These are phyloP conservation scores for Upupa epops DNA, from an alignment of 2,113 vertebrate genomes.

Conservation along the genomic window DNA sequence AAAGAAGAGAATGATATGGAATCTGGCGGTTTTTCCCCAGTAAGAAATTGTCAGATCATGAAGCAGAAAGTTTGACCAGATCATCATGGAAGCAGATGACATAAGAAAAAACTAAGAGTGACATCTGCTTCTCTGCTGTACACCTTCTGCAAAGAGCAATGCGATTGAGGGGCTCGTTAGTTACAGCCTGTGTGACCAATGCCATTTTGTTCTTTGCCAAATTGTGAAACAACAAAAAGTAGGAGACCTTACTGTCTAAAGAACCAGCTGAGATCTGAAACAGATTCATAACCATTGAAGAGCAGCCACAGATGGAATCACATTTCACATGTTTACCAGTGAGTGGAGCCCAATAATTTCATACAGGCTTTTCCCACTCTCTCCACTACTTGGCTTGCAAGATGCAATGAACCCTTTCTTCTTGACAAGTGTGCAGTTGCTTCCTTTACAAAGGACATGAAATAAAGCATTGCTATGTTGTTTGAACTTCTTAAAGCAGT, in stretches of 20 bases:
- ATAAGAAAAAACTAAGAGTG: not conserved
- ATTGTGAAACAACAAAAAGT: not conserved
- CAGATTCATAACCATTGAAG: not conserved
- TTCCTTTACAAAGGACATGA: conserved; percentile 29
- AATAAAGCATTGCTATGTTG: conserved; percentile 46
- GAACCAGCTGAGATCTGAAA: not conserved
- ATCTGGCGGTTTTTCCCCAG: not conserved
- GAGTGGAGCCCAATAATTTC: conserved; percentile 18
- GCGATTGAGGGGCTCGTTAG: not conserved
- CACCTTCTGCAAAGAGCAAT: not conserved
- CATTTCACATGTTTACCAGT: not conserved
- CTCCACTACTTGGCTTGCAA: conserved; percentile 35
- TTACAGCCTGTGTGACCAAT: not conserved
- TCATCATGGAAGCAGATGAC: not conserved
- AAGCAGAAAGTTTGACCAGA: not conserved
- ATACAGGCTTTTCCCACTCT: conserved; percentile 33
- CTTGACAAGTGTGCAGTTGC: conserved; percentile 28
- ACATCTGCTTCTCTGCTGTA: not conserved
- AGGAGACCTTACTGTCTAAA: not conserved
- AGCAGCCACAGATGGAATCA: not conserved
- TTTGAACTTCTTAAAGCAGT: conserved; percentile 50
- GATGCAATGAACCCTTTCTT: conserved; percentile 4
- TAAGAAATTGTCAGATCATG: not conserved
- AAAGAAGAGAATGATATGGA: not conserved
- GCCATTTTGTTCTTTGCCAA: not conserved